These are phyloP conservation scores for Sebastes wilsoni DNA, from an alignment of 2,797 vertebrate species.

Conservation along the genomic window DNA sequence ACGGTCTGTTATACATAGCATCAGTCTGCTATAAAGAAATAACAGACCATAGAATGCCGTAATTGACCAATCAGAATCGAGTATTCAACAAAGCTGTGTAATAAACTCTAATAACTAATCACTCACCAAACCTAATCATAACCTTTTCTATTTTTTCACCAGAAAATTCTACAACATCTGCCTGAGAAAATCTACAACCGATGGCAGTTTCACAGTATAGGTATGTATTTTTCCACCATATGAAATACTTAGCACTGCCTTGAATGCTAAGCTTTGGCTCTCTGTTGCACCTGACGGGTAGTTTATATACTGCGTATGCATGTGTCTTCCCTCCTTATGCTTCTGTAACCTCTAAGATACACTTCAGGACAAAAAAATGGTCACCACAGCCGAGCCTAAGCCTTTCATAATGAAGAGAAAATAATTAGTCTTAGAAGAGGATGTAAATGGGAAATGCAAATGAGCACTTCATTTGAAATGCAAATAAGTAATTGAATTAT, in stretches of 20 bases:
- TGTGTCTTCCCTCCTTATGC: slow-evolving; percentile 17
- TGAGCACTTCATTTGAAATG: slow-evolving; percentile 80
- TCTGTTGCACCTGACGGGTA: neutral
- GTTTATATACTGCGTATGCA: neutral
- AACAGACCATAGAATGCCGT: no score
- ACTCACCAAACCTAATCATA: neutral
- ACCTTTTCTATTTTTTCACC: slow-evolving; percentile 49
- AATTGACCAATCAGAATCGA: no score
- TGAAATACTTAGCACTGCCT: neutral
- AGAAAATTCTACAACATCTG: slow-evolving; percentile 99
- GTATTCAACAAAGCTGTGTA: no score
- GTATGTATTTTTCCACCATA: slow-evolving; percentile 78
- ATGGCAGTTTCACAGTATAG: slow-evolving; percentile 99
- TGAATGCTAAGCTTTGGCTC: neutral
- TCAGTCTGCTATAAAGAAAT: no score
- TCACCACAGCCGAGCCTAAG: slow-evolving; percentile 53
- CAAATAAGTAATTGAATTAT: slow-evolving; percentile 82
- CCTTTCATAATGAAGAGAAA: slow-evolving; percentile 66
- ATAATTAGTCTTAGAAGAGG: slow-evolving; percentile 75
- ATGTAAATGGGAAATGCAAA: slow-evolving; percentile 81
- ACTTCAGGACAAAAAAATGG: slow-evolving; percentile 42
- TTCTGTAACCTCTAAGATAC: slow-evolving; percentile 47
- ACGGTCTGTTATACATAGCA: no score
- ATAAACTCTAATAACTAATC: neutral
- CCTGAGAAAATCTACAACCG: slow-evolving; percentile 98